Evolutionary conservation across 2,888 invertebrate genomes (phyloP).

Genomic region (Dimorphilus gyrociliatus): DNA sequence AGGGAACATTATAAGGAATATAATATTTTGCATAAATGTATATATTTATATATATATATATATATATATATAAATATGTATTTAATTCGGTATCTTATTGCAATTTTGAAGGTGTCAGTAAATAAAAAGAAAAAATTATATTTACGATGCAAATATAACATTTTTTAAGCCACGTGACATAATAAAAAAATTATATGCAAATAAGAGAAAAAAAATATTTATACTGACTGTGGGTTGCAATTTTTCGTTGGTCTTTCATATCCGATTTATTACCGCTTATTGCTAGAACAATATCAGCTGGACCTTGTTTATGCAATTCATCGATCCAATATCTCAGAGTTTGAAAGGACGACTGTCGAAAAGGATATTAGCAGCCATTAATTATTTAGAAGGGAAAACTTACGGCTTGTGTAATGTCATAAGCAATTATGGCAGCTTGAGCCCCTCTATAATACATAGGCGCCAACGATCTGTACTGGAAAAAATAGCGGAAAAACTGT

Average conservation of each 20-base stretch:
- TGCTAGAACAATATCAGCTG: conserved; percentile 32
- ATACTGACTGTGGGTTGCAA: conserved; percentile 22
- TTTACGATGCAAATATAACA: background rate
- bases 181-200: background rate
- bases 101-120: no score
- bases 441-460: conserved; percentile 40
- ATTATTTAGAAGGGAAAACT: conserved; percentile 4
- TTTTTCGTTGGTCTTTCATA: conserved; percentile 34
- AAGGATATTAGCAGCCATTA: background rate
- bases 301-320: conserved; percentile 32
- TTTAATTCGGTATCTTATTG: no score
- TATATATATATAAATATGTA: no score
- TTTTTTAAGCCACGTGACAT: background rate
- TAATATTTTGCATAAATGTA: conserved; percentile 3
- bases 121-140: background rate
- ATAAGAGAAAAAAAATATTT: background rate
- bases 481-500: conserved; percentile 5
- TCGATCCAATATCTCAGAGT: conserved; percentile 36
- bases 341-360: conserved; percentile 15
- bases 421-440: conserved; percentile 37
- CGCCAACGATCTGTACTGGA: conserved; percentile 37
- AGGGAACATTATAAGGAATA: background rate
- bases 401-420: conserved; percentile 38
- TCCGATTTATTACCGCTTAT: conserved; percentile 40
- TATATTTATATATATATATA: no score